These are phyloP conservation scores for Aegithalos caudatus DNA, from an alignment of 2,113 vertebrate species.

Conservation along the genomic window DNA sequence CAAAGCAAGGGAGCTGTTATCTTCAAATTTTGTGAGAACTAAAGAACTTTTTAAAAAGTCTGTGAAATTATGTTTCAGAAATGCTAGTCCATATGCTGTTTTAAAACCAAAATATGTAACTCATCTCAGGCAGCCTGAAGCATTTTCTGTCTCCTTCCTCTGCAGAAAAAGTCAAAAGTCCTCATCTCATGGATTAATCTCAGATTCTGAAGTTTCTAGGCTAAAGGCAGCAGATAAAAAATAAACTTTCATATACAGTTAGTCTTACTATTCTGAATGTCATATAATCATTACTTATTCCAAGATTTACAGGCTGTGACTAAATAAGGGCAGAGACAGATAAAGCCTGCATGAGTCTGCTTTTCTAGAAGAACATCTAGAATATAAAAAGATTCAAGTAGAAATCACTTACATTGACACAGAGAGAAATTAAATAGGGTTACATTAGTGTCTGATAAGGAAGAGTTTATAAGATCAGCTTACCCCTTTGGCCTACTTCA, in stretches of 20 bases:
- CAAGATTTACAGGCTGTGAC: neutral
- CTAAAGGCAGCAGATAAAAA: neutral
- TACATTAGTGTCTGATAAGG: neutral
- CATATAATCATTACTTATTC: neutral
- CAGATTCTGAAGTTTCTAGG: neutral
- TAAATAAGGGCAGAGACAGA: neutral
- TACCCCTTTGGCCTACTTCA: neutral
- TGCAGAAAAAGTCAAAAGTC: neutral
- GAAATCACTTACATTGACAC: neutral
- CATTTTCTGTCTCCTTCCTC: neutral
- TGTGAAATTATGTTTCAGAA: neutral
- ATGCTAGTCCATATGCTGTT: neutral
- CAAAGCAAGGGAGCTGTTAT: neutral
- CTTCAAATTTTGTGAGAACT: neutral
- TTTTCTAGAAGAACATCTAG: neutral
- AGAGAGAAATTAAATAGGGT: neutral
- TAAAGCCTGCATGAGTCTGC: neutral
- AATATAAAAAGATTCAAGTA: neutral
- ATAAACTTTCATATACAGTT: neutral
- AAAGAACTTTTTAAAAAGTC: neutral
- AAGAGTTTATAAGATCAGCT: neutral
- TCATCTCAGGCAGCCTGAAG: neutral
- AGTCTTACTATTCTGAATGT: neutral
- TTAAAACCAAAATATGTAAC: neutral
- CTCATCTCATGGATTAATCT: neutral